Evolutionary conservation across 2,113 vertebrate genomes (phyloP), one percentile per base, ranked within the genome.

Genomic region (Prunella himalayana): DNA sequence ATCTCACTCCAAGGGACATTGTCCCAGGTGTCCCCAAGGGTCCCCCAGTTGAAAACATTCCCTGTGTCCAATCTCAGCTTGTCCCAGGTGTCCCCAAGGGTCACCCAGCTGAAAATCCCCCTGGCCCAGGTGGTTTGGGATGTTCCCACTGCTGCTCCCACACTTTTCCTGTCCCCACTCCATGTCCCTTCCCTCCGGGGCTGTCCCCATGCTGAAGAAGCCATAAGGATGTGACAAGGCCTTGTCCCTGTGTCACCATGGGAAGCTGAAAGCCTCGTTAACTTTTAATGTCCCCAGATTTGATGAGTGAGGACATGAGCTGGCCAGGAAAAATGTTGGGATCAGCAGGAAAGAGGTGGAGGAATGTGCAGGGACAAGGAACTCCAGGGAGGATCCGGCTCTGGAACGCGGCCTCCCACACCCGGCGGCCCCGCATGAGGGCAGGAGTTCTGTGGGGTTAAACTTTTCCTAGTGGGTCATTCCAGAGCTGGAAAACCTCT

Each of bases 351-450:
- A 12, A 39, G 73, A 25, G 57, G 44, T 15, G 0, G 53, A 21
- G 59, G 42, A 88, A 88, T 49, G 83, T 21, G 70, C 86, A 1
- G 4, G 54, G 51, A 31, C 8, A 0, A 20, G 64, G 71, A 63
- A 2, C 1, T 20, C 30, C 5, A 2, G 81, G 70, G 61, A 61
- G 61, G 66, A 45, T 13, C 22, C 3, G 1, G 39, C 64, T 33
- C 50, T 2, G 7, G 59, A 65, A 65, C 22, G 42, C 0, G 1
- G 25, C 76, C 76, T 80, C 86, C 76, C 68, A 72, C 71, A 17
- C 13, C 42, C 30, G 0, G 60, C 4, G 0, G 47, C 22, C 17
- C 37, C 39, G 0, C 6, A 2, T 0, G 15, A 39, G 75, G 8
- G 30, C 41, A 13, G 66, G 6, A 8, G 37, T 1, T 44, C 25